Conservation (phyloP, 1,140 invertebrate genomes). For the Akabosia matsudoensis region DNA sequence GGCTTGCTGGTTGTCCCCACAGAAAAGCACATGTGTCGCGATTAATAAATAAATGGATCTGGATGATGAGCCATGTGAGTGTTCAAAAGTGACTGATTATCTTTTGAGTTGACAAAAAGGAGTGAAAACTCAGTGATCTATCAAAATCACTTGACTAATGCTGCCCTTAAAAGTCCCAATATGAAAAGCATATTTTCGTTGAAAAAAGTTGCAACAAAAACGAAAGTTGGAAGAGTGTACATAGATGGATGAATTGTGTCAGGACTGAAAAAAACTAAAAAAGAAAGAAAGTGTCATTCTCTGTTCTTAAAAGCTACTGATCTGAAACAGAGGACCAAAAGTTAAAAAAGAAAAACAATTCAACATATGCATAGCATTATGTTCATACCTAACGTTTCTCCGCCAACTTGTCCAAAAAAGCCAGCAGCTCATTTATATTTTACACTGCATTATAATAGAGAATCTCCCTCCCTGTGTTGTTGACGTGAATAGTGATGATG, state of each 20-base stretch:
- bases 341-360: no score
- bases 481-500: not conserved
- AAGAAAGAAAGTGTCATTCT: not conserved
- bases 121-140: slow-evolving; percentile 1
- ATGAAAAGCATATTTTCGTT: not conserved
- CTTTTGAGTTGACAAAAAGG: not conserved
- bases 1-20: no score
- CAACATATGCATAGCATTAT: no score
- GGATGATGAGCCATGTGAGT: slow-evolving; percentile 6
- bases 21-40: not conserved
- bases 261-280: not conserved
- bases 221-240: no score
- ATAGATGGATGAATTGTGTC: not conserved
- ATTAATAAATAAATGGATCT: slow-evolving; percentile 23
- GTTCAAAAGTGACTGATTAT: not conserved
- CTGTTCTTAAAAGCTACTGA: not conserved
- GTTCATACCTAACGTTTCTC: not conserved
- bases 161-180: no score
- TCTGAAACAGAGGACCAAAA: not conserved
- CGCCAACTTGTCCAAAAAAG: not conserved
- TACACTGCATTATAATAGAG: not conserved
- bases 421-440: not conserved
- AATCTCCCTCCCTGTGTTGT: not conserved
- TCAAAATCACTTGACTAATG: not conserved
- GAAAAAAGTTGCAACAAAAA: not conserved